Evolutionary conservation across 2,113 vertebrate genomes (phyloP).

Genomic region (human): GRCh38 chr3:145138001-145138500

Average conservation of each 20-base stretch:
- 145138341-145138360: background rate
- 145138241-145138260: constrained; percentile 27
- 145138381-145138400: background rate
- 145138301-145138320: background rate
- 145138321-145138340: background rate
- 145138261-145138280: background rate
- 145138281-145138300: background rate
- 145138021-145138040: constrained; percentile 25
- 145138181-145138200: constrained; percentile 12
- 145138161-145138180: background rate
- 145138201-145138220: constrained; percentile 9
- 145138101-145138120: background rate
- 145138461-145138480: constrained; percentile 6
- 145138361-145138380: constrained; percentile 24
- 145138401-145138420: background rate
- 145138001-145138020: background rate
- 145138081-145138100: constrained; percentile 11
- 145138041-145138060: constrained; percentile 34
- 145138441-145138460: background rate
- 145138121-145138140: background rate
- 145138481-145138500: background rate
- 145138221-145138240: constrained; percentile 1
- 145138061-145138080: background rate
- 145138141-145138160: background rate
- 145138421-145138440: background rate